Evolutionary conservation across 2,113 vertebrate species (phyloP), one percentile per base, ranked within the genome.

Genomic region (Alethe diademata): DNA sequence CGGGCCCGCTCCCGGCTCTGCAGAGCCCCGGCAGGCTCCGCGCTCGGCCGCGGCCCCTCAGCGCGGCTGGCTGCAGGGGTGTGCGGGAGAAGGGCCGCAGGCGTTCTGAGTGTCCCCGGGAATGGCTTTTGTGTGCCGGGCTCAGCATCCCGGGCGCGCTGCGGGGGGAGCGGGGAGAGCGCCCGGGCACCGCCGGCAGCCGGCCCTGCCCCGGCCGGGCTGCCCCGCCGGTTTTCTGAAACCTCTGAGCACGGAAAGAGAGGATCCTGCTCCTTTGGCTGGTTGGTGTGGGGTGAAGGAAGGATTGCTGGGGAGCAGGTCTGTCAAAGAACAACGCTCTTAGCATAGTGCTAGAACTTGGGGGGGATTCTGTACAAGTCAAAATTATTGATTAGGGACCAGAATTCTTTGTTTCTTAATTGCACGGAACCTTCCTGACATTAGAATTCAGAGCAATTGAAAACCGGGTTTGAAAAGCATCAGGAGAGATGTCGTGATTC

Each of bases 291-390:
- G 6, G 18, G 20, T 11, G 12, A n/a, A 20, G 22, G 58, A 20
- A 2, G 11, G 38, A 8, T 31, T 6, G 51, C 40, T 6, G 58
- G 29, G 56, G n/a, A 36, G 2, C 28, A 1, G 36, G 3, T 17
- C 38, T 6, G 1, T 12, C 2, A 4, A 6, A 12, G 15, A 8
- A 1, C 9, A 24, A 1, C 2, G 1, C 12, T 8, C 33, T 8
- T 10, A 28, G 35, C 4, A 9, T 45, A 0, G 24, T 5, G 75
- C n/a, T 35, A 0, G 4, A 60, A 11, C 24, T 9, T 9, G 36
- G 45, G 57, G 11, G 10, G 23, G 26, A 2, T 19, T 3, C 1
- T 22, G 0, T 1, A 1, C 35, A 4, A 45, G 2, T 38, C 40
- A 6, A 1, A 47, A 78, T 57, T 36, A 28, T 3, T 20, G 7